Conservation (phyloP, 2,888 invertebrate species). For the Dione vanillae region DNA sequence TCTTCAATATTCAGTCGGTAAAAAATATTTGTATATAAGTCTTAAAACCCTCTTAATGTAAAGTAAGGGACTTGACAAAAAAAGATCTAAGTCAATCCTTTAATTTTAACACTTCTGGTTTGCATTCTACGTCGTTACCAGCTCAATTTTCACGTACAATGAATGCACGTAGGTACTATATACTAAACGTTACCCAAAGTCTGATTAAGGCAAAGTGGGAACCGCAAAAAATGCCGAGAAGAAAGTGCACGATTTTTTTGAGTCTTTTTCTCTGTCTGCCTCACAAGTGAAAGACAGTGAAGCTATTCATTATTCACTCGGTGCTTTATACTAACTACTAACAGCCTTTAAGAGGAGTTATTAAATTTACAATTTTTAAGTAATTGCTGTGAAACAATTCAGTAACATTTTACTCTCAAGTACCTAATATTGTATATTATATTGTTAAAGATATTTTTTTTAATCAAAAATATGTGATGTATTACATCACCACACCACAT, state of each 20-base stretch:
- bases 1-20: no score
- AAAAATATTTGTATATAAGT: no score
- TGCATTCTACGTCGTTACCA: not conserved
- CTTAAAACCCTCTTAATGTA: no score
- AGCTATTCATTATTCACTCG: not conserved
- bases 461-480: no score
- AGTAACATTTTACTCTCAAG: no score
- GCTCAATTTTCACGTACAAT: slow-evolving; percentile 13
- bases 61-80: not conserved
- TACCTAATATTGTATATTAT: no score
- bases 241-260: slow-evolving; percentile 4
- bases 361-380: not conserved
- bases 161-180: not conserved
- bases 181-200: not conserved
- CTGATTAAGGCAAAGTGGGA: slow-evolving; percentile 16
- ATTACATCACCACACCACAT: no score
- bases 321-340: not conserved
- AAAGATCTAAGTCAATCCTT: not conserved
- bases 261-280: slow-evolving; percentile 16
- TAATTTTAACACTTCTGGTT: not conserved
- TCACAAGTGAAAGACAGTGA: slow-evolving; percentile 7
- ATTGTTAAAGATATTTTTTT: no score
- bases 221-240: slow-evolving; percentile 16
- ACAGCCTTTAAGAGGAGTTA: not conserved
- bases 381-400: no score